phyloP scores from a whole-genome alignment of 1,140 invertebrate species.

The Streblospio benedicti region DNA sequence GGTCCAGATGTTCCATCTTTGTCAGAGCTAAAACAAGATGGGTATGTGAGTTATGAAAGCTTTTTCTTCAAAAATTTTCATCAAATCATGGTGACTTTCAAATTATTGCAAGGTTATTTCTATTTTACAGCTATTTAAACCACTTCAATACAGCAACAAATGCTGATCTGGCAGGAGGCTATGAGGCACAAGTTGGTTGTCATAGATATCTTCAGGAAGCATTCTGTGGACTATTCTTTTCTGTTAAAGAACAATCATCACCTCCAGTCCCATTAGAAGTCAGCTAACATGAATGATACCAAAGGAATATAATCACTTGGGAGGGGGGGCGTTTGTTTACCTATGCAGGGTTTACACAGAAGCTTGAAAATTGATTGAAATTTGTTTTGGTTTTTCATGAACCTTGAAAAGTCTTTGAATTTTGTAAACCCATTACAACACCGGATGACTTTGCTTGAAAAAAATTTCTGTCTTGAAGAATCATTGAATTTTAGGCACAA shows the following conservation, averaged over 20 bases:
- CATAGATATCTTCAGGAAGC: slow-evolving; percentile 82
- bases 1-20: too few species aligned
- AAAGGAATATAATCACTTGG: too few species aligned
- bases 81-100: neutral
- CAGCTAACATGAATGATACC: too few species aligned
- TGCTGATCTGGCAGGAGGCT: slow-evolving; percentile 79
- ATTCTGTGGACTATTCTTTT: slow-evolving; percentile 64
- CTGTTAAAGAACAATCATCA: neutral
- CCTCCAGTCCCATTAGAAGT: neutral
- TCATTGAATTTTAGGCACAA: too few species aligned
- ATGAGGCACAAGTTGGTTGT: slow-evolving; percentile 70
- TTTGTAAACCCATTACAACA: neutral
- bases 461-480: too few species aligned
- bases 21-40: too few species aligned
- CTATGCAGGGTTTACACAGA: neutral
- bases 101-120: neutral
- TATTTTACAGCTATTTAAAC: slow-evolving; percentile 55
- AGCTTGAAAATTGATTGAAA: neutral
- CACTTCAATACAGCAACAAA: slow-evolving; percentile 65
- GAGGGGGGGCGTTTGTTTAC: too few species aligned
- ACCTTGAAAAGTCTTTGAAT: neutral
- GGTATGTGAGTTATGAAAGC: too few species aligned
- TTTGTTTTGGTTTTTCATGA: neutral
- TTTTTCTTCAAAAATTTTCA: too few species aligned
- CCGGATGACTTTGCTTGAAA: too few species aligned